phyloP scores from a whole-genome alignment of 2,888 invertebrate genomes.

The Pseudococcus longispinus region DNA sequence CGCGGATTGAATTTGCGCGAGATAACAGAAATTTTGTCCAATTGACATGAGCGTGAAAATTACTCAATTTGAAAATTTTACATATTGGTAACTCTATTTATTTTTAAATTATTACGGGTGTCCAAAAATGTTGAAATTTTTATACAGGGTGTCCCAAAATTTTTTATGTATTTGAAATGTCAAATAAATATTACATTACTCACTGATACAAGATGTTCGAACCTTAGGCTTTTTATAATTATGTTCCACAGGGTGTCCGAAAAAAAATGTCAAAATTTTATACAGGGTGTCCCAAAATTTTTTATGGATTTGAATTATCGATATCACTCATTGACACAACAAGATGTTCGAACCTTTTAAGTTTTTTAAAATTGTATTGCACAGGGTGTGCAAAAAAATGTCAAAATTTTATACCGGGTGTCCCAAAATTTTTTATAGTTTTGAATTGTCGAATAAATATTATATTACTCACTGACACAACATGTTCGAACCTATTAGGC shows the following conservation, averaged over 20 bases:
- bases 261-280: neutral
- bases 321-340: no score
- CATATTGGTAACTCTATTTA: neutral
- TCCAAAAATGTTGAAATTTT: neutral
- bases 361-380: no score
- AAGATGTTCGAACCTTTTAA: no score
- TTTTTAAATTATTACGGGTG: neutral
- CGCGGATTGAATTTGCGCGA: neutral
- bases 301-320: no score
- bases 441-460: no score
- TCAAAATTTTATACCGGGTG: neutral
- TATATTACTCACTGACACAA: no score
- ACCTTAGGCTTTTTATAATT: neutral
- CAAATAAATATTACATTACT: neutral
- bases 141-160: neutral
- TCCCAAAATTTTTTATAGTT: neutral
- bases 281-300: slow-evolving; percentile 13
- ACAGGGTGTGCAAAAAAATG: neutral
- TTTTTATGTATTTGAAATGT: no score
- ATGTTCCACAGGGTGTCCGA: neutral
- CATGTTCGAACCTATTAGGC: no score
- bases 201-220: neutral
- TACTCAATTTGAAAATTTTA: neutral
- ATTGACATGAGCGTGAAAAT: neutral
- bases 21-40: neutral